Evolutionary conservation across 2,113 vertebrate species (phyloP), one percentile per base, ranked within the genome.

Genomic region (Microcebus murinus): DNA sequence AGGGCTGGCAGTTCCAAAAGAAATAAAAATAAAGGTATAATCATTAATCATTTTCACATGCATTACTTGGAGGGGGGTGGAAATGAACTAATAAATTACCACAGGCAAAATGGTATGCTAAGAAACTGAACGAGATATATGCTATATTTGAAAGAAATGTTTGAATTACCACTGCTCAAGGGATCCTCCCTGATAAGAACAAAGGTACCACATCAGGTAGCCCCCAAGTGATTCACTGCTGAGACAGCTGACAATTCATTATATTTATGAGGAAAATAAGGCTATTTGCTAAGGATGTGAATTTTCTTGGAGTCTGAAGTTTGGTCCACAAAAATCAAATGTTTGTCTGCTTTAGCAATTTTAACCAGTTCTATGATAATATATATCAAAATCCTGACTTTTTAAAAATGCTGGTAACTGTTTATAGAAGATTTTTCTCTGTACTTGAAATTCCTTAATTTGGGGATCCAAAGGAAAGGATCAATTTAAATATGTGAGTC

Each of bases 1-100:
- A 92, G 84, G 87, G 61, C 45, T 97, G 94, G 94, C 88, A 97
- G 86, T 96, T 97, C 93, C 88, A 95, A 97, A 97, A 96, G 94
- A 97, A 97, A 97, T 97, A 98, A 98, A 98, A 97, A 97, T 95
- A 97, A 97, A 97, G 68, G 97, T 96, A 96, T 97, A 91, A 97
- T 96, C 96, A 97, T 97, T 96, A 94, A 97, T 97, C 96, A 97
- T 97, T 96, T 97, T 96, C 91, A 96, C 94, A 95, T 87, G 68
- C 63, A 63, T 94, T 96, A 95, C 88, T 96, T 94, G 73, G 91
- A 50, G 82, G 29, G 29, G 85, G 61, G 65, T 92, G 42, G 77
- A 95, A 97, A 96, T 91, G 42, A 96, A 88, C 68, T 83, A 91
- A 95, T 95, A 96, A 93, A 95, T 96, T 97, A 94, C 45, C 86